Evolutionary conservation across 2,113 vertebrate genomes (phyloP), one percentile per base, ranked within the genome.

Genomic region (Saguinus imperator): DNA sequence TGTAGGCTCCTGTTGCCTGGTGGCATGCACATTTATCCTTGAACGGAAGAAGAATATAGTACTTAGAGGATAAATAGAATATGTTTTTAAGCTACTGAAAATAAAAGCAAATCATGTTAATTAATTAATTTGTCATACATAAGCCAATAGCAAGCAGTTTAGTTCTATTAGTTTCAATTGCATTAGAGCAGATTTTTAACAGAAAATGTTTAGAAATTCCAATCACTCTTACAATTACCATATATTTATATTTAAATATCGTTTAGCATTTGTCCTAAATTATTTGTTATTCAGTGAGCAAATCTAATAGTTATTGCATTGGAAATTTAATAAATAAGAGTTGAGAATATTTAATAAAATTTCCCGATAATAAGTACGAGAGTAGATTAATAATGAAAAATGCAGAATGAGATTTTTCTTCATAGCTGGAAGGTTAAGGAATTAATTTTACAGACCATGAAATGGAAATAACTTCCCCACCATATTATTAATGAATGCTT

Each of bases 191-290:
- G 76, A 96, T 92, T 85, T 84, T 84, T 70, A 81, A 93, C 82
- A 48, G 87, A 91, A 8, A 6, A 87, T 93, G 85, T 91, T 70
- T 70, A 92, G 57, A 18, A 55, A 98, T 97, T 97, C 89, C 93
- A 17, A 91, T 50, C 52, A 89, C 32, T 37, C 43, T 83, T 97
- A 37, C 0, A 6, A 81, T 97, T 98, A 84, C 96, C 81, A 77
- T 83, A 89, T 81, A 97, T 97, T 98, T 98, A 77, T 87, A 97
- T 98, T 97, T 98, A 97, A 97, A 94, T 97, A 87, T 85, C 16
- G 35, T 95, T 94, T 97, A 94, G 94, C 70, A 77, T 96, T 96
- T 23, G 94, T 97, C 97, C 90, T 96, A 97, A 96, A 97, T 95
- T 96, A 97, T 97, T 97, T 97, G 57, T 92, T 97, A 95, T 96